These are phyloP conservation scores for Tragelaphus eurycerus DNA, from an alignment of 2,797 vertebrate genomes.

Conservation along the genomic window DNA sequence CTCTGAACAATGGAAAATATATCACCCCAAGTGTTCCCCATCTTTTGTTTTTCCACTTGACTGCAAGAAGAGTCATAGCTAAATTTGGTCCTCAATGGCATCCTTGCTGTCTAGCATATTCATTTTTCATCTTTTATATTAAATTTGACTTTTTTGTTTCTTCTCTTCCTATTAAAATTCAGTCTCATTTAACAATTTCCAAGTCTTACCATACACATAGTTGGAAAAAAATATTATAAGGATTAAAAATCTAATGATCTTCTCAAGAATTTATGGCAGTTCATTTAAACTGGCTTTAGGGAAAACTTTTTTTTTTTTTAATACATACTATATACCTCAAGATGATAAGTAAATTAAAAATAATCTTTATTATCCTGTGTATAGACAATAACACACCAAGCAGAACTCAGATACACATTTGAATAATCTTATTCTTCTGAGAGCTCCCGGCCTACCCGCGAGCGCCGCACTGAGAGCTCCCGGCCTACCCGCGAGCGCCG, in stretches of 20 bases:
- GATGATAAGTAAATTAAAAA: neutral
- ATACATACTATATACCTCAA: neutral
- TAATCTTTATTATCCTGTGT: neutral
- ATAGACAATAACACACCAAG: neutral
- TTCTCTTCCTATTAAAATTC: constrained; percentile 20
- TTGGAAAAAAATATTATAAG: neutral
- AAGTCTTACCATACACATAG: neutral
- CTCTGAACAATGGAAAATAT: neutral
- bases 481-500: no score
- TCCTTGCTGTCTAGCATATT: neutral
- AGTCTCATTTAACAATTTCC: neutral
- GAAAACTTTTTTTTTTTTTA: neutral
- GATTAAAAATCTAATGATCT: neutral
- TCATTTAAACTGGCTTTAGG: neutral
- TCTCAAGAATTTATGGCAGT: neutral
- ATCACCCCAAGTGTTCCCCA: neutral
- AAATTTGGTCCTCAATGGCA: neutral
- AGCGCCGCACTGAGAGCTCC: no score
- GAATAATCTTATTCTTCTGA: neutral
- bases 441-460: no score
- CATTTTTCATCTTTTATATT: neutral
- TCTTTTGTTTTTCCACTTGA: neutral
- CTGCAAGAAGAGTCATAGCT: neutral
- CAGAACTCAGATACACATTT: neutral
- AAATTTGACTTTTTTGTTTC: neutral